Conservation (phyloP, 30 jellyfish, hydroid and myxozoan genomes). For the Aurelia sp. region DNA sequence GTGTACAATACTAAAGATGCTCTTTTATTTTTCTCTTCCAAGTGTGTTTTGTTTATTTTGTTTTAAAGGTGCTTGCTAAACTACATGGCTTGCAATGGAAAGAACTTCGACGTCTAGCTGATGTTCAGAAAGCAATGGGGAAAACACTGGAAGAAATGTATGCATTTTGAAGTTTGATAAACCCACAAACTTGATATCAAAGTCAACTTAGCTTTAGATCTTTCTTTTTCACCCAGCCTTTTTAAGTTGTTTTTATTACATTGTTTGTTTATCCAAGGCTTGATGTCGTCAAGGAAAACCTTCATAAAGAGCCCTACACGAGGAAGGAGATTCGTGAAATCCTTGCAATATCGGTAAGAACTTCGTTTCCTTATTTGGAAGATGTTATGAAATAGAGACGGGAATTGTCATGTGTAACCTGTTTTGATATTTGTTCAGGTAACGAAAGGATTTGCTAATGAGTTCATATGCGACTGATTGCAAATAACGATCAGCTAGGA, state of each 20-base stretch:
- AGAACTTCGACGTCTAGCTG: slow-evolving; percentile 71
- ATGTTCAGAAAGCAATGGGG: slow-evolving; percentile 75
- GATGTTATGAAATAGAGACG: background rate
- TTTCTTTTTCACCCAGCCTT: background rate
- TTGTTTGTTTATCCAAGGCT: slow-evolving; percentile 59
- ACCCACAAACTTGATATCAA: too few species aligned
- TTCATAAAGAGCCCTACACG: slow-evolving; percentile 82
- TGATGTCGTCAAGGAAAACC: slow-evolving; percentile 54
- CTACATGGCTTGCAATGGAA: slow-evolving; percentile 70
- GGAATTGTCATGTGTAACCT: too few species aligned
- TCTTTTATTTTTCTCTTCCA: too few species aligned
- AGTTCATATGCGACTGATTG: too few species aligned
- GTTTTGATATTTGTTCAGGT: too few species aligned
- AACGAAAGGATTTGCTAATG: too few species aligned
- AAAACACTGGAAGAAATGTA: slow-evolving; percentile 88
- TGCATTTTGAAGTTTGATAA: background rate
- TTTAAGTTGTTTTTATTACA: background rate
- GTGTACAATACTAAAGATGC: background rate
- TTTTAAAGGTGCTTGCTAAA: slow-evolving; percentile 74
- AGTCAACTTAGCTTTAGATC: too few species aligned
- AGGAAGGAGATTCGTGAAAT: slow-evolving; percentile 78
- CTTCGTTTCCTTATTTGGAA: background rate
- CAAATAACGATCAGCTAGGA: too few species aligned
- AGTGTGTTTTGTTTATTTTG: background rate
- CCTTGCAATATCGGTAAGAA: slow-evolving; percentile 68